A percentile compares a stretch with the other conserved stretches of the same genome.
Evolutionary conservation across 92 coral and sea anemone species (phyloP).

Genomic region (Phenganax stokvisi): DNA sequence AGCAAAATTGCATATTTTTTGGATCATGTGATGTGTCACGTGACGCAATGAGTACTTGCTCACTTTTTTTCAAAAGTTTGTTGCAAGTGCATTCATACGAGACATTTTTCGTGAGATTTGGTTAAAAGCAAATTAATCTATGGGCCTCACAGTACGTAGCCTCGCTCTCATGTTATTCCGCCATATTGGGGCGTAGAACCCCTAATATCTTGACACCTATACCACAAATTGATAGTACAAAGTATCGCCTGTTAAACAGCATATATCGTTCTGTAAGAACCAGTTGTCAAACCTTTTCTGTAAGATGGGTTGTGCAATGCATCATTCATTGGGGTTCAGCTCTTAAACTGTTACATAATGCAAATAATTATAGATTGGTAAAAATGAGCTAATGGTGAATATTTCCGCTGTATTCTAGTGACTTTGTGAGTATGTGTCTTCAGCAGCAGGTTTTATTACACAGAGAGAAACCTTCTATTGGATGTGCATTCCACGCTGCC

Average conservation of each 20-base stretch:
- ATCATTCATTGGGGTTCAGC: slow-evolving; percentile 9
- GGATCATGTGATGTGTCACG: not conserved
- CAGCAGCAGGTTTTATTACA: no score
- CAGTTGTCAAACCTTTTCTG: slow-evolving; percentile 10
- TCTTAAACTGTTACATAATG: not conserved
- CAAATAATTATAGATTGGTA: no score
- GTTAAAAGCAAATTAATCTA: slow-evolving; percentile 5
- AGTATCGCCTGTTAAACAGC: slow-evolving; percentile 18
- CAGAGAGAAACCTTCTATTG: slow-evolving; percentile 38
- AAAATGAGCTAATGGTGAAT: no score
- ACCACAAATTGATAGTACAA: slow-evolving; percentile 17
- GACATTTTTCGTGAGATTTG: slow-evolving; percentile 3
- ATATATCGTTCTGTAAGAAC: slow-evolving; percentile 1
- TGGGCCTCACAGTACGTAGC: slow-evolving; percentile 2
- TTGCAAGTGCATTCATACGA: not conserved
- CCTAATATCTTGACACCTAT: slow-evolving; percentile 10
- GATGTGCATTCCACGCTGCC: slow-evolving; percentile 46
- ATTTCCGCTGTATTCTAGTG: no score
- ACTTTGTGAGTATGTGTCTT: no score
- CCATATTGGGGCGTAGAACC: not conserved
- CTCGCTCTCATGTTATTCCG: slow-evolving; percentile 8
- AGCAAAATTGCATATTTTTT: not conserved
- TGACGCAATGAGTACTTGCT: not conserved
- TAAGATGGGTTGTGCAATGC: not conserved
- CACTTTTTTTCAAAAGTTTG: not conserved